Evolutionary conservation across 2,888 invertebrate genomes (phyloP).

Genomic region (Eumacrocentrus americanus): DNA sequence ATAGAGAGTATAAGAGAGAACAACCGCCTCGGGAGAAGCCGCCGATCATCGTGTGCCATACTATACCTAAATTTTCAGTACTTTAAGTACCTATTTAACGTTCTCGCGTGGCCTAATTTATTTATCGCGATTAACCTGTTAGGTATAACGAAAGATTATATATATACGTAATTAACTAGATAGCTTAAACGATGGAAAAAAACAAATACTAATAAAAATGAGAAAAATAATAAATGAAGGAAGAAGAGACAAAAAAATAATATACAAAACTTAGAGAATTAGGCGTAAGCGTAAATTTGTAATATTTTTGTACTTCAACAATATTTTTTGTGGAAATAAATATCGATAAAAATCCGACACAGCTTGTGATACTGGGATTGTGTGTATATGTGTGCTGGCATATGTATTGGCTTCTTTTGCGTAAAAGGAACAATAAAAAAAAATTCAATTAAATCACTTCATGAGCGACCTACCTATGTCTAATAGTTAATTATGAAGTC

Average conservation of each 20-base stretch:
- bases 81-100: not conserved
- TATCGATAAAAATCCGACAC: conserved; percentile 19
- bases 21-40: not conserved
- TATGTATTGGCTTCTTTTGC: conserved; percentile 12
- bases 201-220: not conserved
- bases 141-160: not conserved
- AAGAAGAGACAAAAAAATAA: too few relatives aligned
- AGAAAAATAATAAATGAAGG: not conserved
- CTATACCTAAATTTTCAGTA: conserved; percentile 8
- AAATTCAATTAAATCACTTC: too few relatives aligned
- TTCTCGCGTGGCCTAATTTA: conserved; percentile 18
- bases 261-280: too few relatives aligned
- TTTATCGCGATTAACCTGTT: conserved; percentile 16
- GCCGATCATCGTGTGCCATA: conserved; percentile 20
- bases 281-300: conserved; percentile 40
- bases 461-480: too few relatives aligned
- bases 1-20: conserved; percentile 4
- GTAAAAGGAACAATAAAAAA: not conserved
- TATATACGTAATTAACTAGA: conserved; percentile 3
- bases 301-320: conserved; percentile 56
- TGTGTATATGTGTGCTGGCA: conserved; percentile 15
- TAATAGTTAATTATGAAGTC: too few relatives aligned
- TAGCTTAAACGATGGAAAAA: not conserved
- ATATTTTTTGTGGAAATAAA: conserved; percentile 35
- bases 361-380: conserved; percentile 19